These are phyloP conservation scores for Luperina testacea DNA, from an alignment of 2,888 invertebrate genomes.

Conservation along the genomic window DNA sequence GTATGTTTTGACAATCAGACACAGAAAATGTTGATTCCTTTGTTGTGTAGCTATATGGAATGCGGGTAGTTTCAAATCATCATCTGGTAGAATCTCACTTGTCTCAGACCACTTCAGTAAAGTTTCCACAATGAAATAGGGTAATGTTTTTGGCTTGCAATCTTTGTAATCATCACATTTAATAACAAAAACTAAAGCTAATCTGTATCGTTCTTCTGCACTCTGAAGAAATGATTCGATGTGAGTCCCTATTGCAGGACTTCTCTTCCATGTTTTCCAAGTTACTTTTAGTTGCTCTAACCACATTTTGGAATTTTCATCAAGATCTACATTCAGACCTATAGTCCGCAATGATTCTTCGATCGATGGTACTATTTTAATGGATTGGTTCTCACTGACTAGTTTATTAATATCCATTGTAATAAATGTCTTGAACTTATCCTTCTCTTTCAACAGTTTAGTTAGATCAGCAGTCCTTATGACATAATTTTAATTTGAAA, in stretches of 20 bases:
- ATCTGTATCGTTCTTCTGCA: slow-evolving; percentile 90
- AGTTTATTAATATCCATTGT: slow-evolving; percentile 78
- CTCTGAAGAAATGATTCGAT: slow-evolving; percentile 86
- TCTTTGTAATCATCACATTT: slow-evolving; percentile 91
- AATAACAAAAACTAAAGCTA: slow-evolving; percentile 90
- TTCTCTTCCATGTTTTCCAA: slow-evolving; percentile 90
- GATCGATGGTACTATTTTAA: slow-evolving; percentile 86
- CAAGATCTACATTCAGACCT: slow-evolving; percentile 85
- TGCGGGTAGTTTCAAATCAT: slow-evolving; percentile 92
- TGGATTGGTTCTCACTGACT: slow-evolving; percentile 80
- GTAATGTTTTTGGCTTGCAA: slow-evolving; percentile 91
- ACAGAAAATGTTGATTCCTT: slow-evolving; percentile 91
- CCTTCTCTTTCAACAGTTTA: slow-evolving; percentile 4
- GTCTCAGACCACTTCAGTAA: slow-evolving; percentile 88
- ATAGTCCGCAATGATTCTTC: slow-evolving; percentile 81
- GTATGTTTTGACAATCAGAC: slow-evolving; percentile 91
- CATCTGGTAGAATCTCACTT: slow-evolving; percentile 80
- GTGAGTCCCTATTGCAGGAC: slow-evolving; percentile 86
- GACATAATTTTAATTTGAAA: slow-evolving; percentile 34
- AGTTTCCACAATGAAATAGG: slow-evolving; percentile 91
- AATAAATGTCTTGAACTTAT: slow-evolving; percentile 14
- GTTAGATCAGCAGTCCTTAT: slow-evolving; percentile 17
- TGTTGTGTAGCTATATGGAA: slow-evolving; percentile 93
- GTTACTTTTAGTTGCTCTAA: slow-evolving; percentile 82
- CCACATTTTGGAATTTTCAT: slow-evolving; percentile 81